Conservation (phyloP, 2,797 vertebrate species). For the Sebastes cheni region DNA sequence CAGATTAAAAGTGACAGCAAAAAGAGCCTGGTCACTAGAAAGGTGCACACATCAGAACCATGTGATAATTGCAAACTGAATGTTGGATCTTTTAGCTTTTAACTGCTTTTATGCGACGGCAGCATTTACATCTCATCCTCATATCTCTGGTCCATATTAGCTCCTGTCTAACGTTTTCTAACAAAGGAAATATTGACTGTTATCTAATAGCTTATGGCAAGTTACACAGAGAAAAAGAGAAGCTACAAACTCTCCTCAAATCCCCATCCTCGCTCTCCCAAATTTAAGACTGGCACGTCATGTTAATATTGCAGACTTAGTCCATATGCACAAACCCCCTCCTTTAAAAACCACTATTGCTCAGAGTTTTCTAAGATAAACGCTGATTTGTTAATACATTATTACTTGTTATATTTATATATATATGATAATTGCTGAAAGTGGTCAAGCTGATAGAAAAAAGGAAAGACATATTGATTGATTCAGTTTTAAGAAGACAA, state of each 20-base stretch:
- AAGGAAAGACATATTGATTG: constrained; percentile 87
- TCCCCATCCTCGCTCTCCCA: constrained; percentile 63
- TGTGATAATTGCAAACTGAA: constrained; percentile 5
- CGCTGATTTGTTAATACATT: constrained; percentile 82
- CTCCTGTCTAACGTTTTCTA: constrained; percentile 9
- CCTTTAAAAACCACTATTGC: constrained; percentile 92
- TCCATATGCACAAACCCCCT: constrained; percentile 90
- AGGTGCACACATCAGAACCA: constrained; percentile 17
- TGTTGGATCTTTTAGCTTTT: background rate
- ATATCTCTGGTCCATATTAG: constrained; percentile 33
- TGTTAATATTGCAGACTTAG: constrained; percentile 94
- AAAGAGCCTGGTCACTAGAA: constrained; percentile 14
- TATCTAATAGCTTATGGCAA: constrained; percentile 87
- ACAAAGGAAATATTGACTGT: constrained; percentile 60
- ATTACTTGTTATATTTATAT: constrained; percentile 74
- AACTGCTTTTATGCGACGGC: constrained; percentile 12
- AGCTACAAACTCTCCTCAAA: constrained; percentile 82
- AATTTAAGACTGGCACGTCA: constrained; percentile 92
- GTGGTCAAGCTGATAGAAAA: constrained; percentile 95
- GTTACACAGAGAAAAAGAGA: constrained; percentile 82
- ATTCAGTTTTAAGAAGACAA: constrained; percentile 90
- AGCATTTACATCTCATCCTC: background rate
- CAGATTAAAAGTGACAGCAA: constrained; percentile 16
- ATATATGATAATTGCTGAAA: constrained; percentile 91
- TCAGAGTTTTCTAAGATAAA: constrained; percentile 90